Evolutionary conservation across 2,888 invertebrate species (phyloP).

Genomic region (Agonopterix alstromeriana): DNA sequence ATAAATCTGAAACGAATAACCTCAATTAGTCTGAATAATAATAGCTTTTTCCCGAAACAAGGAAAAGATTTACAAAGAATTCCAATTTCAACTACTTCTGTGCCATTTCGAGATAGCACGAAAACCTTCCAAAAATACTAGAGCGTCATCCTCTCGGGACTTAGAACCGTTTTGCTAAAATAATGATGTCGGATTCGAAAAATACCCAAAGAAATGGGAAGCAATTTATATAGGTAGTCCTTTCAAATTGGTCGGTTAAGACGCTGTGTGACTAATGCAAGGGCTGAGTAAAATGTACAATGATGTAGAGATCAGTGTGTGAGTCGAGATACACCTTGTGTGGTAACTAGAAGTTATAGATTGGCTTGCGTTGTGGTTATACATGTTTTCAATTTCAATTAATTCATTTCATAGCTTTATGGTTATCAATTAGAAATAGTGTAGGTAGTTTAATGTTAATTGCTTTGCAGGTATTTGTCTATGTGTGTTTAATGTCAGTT

Average conservation of each 20-base stretch:
- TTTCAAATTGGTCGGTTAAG: conserved; percentile 24
- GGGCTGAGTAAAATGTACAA: conserved; percentile 27
- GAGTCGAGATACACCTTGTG: not conserved
- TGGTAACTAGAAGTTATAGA: conserved; percentile 17
- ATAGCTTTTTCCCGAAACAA: too few relatives aligned
- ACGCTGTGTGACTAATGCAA: conserved; percentile 30
- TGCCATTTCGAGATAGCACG: conserved; percentile 12
- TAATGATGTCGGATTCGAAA: conserved; percentile 26
- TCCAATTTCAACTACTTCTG: conserved; percentile 21
- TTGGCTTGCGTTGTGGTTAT: not conserved
- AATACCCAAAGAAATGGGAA: conserved; percentile 21
- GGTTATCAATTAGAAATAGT: too few relatives aligned
- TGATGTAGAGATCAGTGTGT: conserved; percentile 21
- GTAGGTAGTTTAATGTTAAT: too few relatives aligned
- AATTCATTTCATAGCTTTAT: not conserved
- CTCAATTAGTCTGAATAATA: not conserved
- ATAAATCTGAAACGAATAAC: not conserved
- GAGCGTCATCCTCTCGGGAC: conserved; percentile 8
- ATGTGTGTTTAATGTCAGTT: too few relatives aligned
- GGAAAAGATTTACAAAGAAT: conserved; percentile 18
- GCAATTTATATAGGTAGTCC: conserved; percentile 25
- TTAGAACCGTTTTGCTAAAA: conserved; percentile 13
- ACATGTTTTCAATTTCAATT: not conserved
- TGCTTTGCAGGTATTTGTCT: too few relatives aligned
- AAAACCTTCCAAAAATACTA: conserved; percentile 11